Evolutionary conservation across 2,797 vertebrate species (phyloP).

Genomic region (Sus cebifrons): DNA sequence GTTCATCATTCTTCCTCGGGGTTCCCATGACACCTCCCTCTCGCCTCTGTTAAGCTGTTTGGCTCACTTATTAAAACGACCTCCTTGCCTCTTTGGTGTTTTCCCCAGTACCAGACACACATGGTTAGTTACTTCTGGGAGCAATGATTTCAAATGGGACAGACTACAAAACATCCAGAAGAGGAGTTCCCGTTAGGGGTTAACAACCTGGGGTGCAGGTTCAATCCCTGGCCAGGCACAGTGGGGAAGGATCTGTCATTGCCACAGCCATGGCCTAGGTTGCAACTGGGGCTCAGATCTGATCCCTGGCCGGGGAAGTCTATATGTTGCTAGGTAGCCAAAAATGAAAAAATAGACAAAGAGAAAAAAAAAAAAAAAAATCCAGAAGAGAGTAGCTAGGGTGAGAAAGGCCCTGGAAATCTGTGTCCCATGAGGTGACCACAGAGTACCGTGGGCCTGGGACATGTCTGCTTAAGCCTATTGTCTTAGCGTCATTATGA

Average conservation of each 20-base stretch:
- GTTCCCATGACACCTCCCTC: neutral
- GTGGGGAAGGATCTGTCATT: too few relatives aligned
- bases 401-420: neutral
- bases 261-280: too few relatives aligned
- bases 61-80: neutral
- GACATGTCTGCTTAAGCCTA: neutral
- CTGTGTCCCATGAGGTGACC: neutral
- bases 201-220: too few relatives aligned
- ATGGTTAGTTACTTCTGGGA: neutral
- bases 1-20: neutral
- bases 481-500: neutral
- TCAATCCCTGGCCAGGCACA: too few relatives aligned
- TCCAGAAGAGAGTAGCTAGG: neutral
- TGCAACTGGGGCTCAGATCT: too few relatives aligned
- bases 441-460: neutral
- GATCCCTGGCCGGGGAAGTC: too few relatives aligned
- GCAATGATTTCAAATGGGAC: conserved; percentile 18
- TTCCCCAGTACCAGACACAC: neutral
- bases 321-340: too few relatives aligned
- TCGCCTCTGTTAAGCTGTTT: neutral
- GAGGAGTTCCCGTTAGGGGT: too few relatives aligned
- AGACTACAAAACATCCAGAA: neutral
- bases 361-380: too few relatives aligned
- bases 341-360: too few relatives aligned
- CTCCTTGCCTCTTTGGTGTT: neutral